Evolutionary conservation across 2,797 vertebrate genomes (phyloP), one percentile per base, ranked within the genome.

Genomic region (Anguilla marmorata): DNA sequence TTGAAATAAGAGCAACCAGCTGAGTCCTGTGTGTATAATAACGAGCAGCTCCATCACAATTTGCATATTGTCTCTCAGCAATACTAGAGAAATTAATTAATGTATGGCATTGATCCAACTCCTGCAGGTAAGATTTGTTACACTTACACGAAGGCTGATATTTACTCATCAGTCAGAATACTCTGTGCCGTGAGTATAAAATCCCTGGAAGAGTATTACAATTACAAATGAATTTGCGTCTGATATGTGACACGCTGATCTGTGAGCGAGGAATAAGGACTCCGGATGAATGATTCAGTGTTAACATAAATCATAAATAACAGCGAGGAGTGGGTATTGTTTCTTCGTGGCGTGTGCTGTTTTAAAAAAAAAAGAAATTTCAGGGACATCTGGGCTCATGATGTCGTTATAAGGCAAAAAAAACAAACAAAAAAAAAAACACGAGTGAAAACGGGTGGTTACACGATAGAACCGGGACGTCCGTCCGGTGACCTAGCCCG

Each of bases 11-110:
- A 30, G 50, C 14, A 11, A 84, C 50, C 12, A 30, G 52, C 52
- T 84, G 83, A 84, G 82, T 30, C 82, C 50, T 84, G 24, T 84
- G 82, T 84, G 82, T 84, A 27, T 37, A 48, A 48, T 80, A 48
- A 80, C 14, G 24, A 80, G 79, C 79, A 84, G 27, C 11, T 84
- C 50, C 12, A 56, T 58, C 27, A 16, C 52, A 69, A 88, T 88
- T 66, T 86, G 58, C 37, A 69, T 66, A 45, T 63, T n/a, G 37
- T 63, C 33, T 69, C 82, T 72, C 66, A 85, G 83, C 83, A 88
- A 88, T 85, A 85, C 82, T 84, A 54, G 33, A 66, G 21, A 66
- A 86, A 86, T 45, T 84, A 74, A 88, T 56, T 66, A 76, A 66
- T 69, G 82, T 37, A 37, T 85, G 63, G 83, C 66, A 74, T 69